Base-by-base conservation (phyloP, 2,888 invertebrate genomes). In the Halictus ligatus region DNA sequence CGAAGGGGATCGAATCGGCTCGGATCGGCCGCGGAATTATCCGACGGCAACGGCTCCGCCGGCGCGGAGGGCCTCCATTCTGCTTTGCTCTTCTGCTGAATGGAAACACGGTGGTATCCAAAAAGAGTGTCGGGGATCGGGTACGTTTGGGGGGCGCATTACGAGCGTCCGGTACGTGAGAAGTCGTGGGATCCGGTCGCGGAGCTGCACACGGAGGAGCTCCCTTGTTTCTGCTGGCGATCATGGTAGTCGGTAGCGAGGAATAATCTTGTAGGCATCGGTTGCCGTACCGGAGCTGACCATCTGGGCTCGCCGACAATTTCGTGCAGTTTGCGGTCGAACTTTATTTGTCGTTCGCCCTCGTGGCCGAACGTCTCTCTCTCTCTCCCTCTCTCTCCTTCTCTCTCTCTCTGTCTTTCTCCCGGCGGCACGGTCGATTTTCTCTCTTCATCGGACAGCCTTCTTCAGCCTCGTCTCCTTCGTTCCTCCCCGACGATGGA, bases 301-400 rank as follows among this genome's bases (percentile, higher is more conserved):
- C 93, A 93, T 93, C 92, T 93, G 93, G 92, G 85, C 90, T 93
- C 90, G 87, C 91, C 90, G 89, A 93, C 92, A 92, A 93, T 94
- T 94, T 93, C 91, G 92, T 91, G 91, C 91, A 93, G 92, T 94
- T 94, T 94, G 94, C 92, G 94, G 94, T 94, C 90, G 87, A 92
- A 93, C 91, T 93, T 94, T 94, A 93, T 93, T 93, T 93, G 92
- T 93, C 93, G 91, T 92, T 92, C 91, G 86, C 90, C 90, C 90
- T 90, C 89, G 89, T 90, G 90, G 88, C 90, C 89, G 69, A 82
- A 89, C 64, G 86, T 86, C 80, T 85, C 73, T 75, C 84, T 84
- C 77, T 85, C 64, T 29, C 29, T 64, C 64, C 13, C 15, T 15
- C 29, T 29, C 29, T 10, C 10, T 10, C n/a, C 21, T 10, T 25